Base-by-base conservation (phyloP, 1,140 invertebrate genomes). In the Drosophila bocqueti region DNA sequence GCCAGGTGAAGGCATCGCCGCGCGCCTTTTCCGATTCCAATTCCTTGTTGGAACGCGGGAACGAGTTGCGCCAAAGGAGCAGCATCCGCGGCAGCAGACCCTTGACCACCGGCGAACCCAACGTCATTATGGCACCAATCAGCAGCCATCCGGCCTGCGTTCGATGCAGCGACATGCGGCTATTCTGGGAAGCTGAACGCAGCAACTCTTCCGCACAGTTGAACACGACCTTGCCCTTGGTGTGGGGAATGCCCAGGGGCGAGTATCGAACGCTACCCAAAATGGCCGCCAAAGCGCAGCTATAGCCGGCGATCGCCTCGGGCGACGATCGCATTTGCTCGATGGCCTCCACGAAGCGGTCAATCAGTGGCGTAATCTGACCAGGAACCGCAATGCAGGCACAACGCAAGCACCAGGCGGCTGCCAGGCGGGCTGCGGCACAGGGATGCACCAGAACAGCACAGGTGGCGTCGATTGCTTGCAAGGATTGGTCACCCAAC, bases 1-100 rank as follows among this genome's bases (percentile, higher is more conserved):
- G 98, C 99, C 99, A 99, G 45, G 99, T 99, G 93, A 99, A 99
- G 1, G 98, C 97, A 94, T 99, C 99, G 9, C 99, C 99, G 68
- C 99, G 95, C 1, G 97, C 97, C 92, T 99, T 99, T 93, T 99
- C 99, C 9, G 97, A 98, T 90, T 99, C 99, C 24, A 99, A 94
- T 93, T 99, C 98, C 92, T 99, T 99, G 34, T 96, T 96, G 1
- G 98, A 99, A 46, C 98, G 95, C 0, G 99, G 99, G 93, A 99
- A 99, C 31, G 98, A 98, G 93, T 99, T 99, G 83, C 98, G 96
- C 99, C 99, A 99, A 4, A 99, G 93, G 5, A 99, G 93, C 62
- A 99, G 92, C 97, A 99, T 98, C 76, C 98, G 94, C 1, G 98
- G 98, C 47, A 99, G 92, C 26, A 99, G 93, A 2, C 97, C 97